Base-by-base conservation (phyloP, 1,140 invertebrate species). In the Solenopsis invicta region DNA sequence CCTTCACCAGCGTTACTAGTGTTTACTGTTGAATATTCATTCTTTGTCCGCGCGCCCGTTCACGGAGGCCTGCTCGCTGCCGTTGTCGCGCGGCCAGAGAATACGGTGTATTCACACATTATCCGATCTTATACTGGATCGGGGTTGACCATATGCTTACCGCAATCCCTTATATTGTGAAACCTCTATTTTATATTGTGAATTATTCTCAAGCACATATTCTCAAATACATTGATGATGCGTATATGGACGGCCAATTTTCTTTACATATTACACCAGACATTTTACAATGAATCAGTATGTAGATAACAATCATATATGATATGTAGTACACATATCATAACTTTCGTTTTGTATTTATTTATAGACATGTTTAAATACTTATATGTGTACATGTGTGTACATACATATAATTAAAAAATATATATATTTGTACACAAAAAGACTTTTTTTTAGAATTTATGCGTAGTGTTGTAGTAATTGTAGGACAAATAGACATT, bases 11-110 rank as follows among this genome's bases (percentile, higher is more conserved):
- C 85, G 71, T 82, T 67, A 76, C 81, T 71, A 56, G 62, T 92
- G 91, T 92, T 92, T 91, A 92, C 91, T 84, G 89, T 90, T 92
- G 91, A 92, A 92, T 92, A 92, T 92, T 92, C 91, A 92, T 90
- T 92, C 91, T 92, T 91, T 69, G 84, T 76, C 72, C 85, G 84
- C 67, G 37, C 67, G 21, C 72, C 24, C 59, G n/a, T 18, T 62
- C n/a, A 16, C 21, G 29, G 29, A 29, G n/a, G 61, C 48, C 48
- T 67, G 59, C 18, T 37, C 76, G 45, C 12, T 34, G 34, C 21
- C 34, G 37, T 16, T 16, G 37, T 21, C 10, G 24, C 13, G 34
- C 16, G 34, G 16, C 4, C 16, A 10, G 48, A 78, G 89, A 90
- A 90, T 89, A 86, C 74, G 52, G 37, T 76, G 66, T 82, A 71